Percentiles rank a stretch among this genome's conserved stretches.
Conservation (phyloP, 2,888 invertebrate species). For the Dicyrtoma fusca region DNA sequence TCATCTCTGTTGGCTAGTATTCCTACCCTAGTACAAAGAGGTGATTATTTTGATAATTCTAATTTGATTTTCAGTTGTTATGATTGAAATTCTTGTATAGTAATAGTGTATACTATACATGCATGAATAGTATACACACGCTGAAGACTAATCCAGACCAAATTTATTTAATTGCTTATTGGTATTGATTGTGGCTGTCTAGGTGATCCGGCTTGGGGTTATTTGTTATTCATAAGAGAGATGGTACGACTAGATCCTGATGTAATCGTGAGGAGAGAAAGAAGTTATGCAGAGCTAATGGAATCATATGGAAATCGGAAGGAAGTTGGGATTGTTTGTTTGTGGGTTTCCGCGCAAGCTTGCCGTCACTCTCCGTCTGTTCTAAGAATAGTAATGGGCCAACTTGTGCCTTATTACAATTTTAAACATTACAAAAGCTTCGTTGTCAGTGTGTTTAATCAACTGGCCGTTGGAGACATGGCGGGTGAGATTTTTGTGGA, state of each 20-base stretch:
- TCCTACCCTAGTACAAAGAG: slow-evolving; percentile 51
- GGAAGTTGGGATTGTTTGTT: slow-evolving; percentile 51
- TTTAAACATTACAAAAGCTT: slow-evolving; percentile 56
- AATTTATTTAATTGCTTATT: slow-evolving; percentile 19
- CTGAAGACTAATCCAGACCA: no score
- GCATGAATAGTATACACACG: no score
- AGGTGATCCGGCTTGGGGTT: slow-evolving; percentile 55
- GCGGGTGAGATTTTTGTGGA: slow-evolving; percentile 53
- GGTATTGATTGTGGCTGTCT: not conserved
- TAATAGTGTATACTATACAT: not conserved
- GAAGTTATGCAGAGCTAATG: slow-evolving; percentile 52
- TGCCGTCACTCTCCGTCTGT: slow-evolving; percentile 51
- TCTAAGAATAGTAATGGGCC: slow-evolving; percentile 55
- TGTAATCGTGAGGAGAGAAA: slow-evolving; percentile 45
- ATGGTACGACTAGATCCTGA: slow-evolving; percentile 53
- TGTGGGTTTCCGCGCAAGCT: slow-evolving; percentile 56
- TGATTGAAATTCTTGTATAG: not conserved
- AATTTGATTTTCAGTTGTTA: not conserved
- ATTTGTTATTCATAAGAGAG: slow-evolving; percentile 54
- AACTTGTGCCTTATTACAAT: slow-evolving; percentile 54
- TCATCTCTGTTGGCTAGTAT: slow-evolving; percentile 50
- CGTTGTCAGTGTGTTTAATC: slow-evolving; percentile 38
- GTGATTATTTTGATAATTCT: slow-evolving; percentile 26
- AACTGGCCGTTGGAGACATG: slow-evolving; percentile 47
- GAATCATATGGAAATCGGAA: slow-evolving; percentile 55